Evolutionary conservation across 2,797 vertebrate genomes (phyloP), one percentile per base, ranked within the genome.

Genomic region (Peromyscus nudipes): DNA sequence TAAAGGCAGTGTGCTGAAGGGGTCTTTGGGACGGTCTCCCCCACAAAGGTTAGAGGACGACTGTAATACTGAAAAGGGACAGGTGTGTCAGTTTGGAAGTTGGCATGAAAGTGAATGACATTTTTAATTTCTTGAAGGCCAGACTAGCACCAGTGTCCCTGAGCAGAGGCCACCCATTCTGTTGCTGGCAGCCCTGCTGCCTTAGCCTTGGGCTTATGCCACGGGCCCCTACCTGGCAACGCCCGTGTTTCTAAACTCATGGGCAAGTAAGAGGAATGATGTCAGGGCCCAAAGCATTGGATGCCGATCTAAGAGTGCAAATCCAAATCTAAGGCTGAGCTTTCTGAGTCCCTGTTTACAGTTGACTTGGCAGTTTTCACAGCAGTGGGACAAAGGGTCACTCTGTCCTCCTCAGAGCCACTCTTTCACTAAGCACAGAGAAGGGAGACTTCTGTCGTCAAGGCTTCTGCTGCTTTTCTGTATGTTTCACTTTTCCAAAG

Each of bases 51-150:
- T 96, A 94, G 87, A 25, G 29, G 27, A 60, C 55, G 60, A 12
- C 25, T 94, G 40, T 29, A 84, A 91, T 60, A 13, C 43, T 9
- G n/a, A 94, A 37, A 92, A 92, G 85, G 40, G 16, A 67, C 23
- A 37, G 34, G 6, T 71, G 27, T 77, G 55, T 8, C 40, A 43
- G 3, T 83, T 80, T 91, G 85, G 77, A 94, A 77, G 52, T 11
- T 96, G 77, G 77, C 65, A 92, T 52, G 52, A 43, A 93, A 86
- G 34, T 71, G 52, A 93, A 89, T 91, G 76, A n/a, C 83, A 92
- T 62, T 96, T 95, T 95, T 95, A 86, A 60, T 80, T 71, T 95
- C 82, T 73, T 65, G 83, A 95, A 94, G 94, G 31, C 9, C 57
- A 81, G 23, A 31, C 10, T 91, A 65, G 21, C 25, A 57, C 31